A percentile compares a stretch with the other conserved stretches of the same genome.
Evolutionary conservation across 2,113 vertebrate species (phyloP).

Genomic region (Xenopus borealis): DNA sequence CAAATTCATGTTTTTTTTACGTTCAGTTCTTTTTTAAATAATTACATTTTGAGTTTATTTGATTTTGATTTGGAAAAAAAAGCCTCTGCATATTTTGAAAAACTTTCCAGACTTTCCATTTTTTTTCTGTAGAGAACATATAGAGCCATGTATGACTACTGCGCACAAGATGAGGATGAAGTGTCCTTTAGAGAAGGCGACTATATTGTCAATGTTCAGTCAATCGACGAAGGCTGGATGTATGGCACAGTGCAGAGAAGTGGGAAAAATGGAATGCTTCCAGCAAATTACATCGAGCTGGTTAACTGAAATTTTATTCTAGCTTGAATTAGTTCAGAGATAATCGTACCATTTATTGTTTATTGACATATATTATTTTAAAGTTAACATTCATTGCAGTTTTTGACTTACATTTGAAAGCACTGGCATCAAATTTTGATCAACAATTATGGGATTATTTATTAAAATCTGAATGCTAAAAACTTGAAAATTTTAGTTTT

Average conservation of each 20-base stretch:
- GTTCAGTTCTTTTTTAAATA: too few relatives aligned
- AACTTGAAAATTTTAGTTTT: too few relatives aligned
- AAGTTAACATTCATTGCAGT: conserved; percentile 56
- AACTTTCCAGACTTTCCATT: not conserved
- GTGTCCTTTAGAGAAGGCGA: conserved; percentile 96
- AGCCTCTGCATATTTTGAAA: not conserved
- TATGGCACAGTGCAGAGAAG: conserved; percentile 96
- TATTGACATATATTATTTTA: conserved; percentile 23
- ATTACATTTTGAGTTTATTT: too few relatives aligned
- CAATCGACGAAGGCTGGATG: conserved; percentile 97
- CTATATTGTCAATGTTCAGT: conserved; percentile 91
- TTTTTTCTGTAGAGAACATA: conserved; percentile 80
- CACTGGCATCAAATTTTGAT: conserved; percentile 53
- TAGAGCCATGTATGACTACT: conserved; percentile 95
- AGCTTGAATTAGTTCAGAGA: conserved; percentile 6
- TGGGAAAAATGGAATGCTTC: conserved; percentile 93
- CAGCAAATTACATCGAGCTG: conserved; percentile 92
- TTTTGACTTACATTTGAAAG: conserved; percentile 63
- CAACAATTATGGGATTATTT: not conserved
- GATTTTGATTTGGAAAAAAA: not conserved
- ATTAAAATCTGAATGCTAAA: too few relatives aligned
- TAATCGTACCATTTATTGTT: conserved; percentile 10
- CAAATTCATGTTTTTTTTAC: too few relatives aligned
- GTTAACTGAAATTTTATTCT: conserved; percentile 67
- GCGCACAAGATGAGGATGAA: conserved; percentile 94